These are phyloP conservation scores for Argynnis bischoffii DNA, from an alignment of 2,888 invertebrate genomes.

Conservation along the genomic window DNA sequence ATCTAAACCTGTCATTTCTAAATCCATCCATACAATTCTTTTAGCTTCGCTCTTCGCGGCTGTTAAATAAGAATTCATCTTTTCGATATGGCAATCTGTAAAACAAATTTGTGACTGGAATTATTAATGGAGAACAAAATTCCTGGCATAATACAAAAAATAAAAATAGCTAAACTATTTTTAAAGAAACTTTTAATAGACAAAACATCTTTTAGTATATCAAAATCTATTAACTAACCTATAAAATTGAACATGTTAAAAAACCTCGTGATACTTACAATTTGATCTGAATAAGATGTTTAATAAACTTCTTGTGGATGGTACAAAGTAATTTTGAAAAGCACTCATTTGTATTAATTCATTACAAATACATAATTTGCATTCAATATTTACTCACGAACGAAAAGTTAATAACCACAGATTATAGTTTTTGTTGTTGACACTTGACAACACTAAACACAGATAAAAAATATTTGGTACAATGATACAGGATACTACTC, in stretches of 20 bases:
- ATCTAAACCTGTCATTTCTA: conserved; percentile 96
- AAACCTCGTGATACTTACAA: conserved; percentile 17
- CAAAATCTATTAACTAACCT: not conserved
- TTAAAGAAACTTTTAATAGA: too few species aligned
- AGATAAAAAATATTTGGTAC: too few species aligned
- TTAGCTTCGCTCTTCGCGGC: conserved; percentile 51
- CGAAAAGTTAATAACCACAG: not conserved
- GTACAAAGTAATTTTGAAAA: conserved; percentile 14
- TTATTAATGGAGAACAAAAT: not conserved
- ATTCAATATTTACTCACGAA: not conserved
- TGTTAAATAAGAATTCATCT: conserved; percentile 29
- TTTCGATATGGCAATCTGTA: conserved; percentile 25
- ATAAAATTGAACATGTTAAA: not conserved
- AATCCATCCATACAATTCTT: conserved; percentile 88
- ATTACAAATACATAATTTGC: not conserved
- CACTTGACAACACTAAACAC: too few species aligned
- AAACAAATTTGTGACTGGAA: not conserved
- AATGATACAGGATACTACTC: too few species aligned
- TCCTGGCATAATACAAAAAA: not conserved
- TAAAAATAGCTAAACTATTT: too few species aligned
- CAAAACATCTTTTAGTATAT: too few species aligned
- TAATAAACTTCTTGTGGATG: conserved; percentile 3
- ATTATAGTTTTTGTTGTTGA: not conserved
- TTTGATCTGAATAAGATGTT: conserved; percentile 5
- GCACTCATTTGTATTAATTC: conserved; percentile 25